A percentile compares a stretch with the other conserved stretches of the same genome.
phyloP scores from a whole-genome alignment of 2,888 invertebrate species.

The Stenchaetothrips biformis region DNA sequence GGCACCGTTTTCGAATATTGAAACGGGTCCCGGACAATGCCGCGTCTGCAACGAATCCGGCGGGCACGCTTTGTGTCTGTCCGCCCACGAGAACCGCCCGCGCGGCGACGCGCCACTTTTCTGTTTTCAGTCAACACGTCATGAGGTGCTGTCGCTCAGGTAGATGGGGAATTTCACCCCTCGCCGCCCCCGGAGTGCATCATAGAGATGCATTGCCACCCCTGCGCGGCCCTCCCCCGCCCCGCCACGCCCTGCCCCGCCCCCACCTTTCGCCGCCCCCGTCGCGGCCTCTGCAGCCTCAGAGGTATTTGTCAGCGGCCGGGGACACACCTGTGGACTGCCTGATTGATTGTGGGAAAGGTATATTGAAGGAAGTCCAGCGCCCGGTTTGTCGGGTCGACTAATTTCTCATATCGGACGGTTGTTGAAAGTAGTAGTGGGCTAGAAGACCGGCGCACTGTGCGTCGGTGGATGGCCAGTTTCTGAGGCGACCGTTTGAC shows the following conservation, averaged over 20 bases:
- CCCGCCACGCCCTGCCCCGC: background rate
- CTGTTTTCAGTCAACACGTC: conserved; percentile 23
- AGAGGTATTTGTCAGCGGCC: background rate
- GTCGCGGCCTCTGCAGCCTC: background rate
- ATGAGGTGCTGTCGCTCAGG: background rate
- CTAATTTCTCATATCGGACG: too few relatives aligned
- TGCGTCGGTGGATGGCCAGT: too few relatives aligned
- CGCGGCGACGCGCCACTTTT: background rate
- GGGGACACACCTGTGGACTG: background rate
- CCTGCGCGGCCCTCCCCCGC: background rate
- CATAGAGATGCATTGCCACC: background rate
- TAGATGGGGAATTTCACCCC: conserved; percentile 18
- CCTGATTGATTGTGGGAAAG: background rate
- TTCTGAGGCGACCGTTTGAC: too few relatives aligned
- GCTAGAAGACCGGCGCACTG: too few relatives aligned
- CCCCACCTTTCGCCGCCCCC: background rate
- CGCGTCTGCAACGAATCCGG: background rate
- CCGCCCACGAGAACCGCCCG: background rate
- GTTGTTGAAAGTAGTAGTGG: too few relatives aligned
- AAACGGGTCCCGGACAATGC: background rate
- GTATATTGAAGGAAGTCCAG: background rate
- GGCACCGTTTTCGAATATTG: background rate
- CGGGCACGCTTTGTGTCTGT: background rate
- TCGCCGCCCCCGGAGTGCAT: background rate
- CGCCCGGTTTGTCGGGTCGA: background rate